Conservation (phyloP, 2,113 vertebrate genomes). For the Limanda limanda region DNA sequence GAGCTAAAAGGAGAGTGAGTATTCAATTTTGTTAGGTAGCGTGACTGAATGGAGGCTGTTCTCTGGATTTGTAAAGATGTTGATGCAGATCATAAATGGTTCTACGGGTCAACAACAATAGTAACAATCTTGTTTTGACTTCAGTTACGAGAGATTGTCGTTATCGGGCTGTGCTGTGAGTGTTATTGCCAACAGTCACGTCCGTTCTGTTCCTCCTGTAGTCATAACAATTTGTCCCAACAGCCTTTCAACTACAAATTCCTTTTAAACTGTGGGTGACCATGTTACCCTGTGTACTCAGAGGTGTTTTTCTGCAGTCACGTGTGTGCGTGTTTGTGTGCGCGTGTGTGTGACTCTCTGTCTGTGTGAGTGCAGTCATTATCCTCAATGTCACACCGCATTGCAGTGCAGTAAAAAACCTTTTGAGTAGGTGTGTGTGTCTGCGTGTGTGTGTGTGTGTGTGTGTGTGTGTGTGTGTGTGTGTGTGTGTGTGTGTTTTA, state of each 20-base stretch:
- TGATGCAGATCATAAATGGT: no score
- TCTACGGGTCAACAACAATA: no score
- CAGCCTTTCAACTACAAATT: neutral
- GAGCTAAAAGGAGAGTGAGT: no score
- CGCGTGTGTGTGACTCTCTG: slow-evolving; percentile 1
- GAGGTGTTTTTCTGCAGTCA: slow-evolving; percentile 40
- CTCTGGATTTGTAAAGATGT: no score
- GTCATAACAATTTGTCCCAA: neutral
- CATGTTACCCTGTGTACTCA: slow-evolving; percentile 36
- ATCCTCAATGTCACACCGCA: slow-evolving; percentile 73
- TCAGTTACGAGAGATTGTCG: no score
- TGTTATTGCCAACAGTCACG: neutral
- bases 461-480: slow-evolving; percentile 10
- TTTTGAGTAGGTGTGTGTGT: slow-evolving; percentile 12
- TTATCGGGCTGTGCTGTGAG: neutral
- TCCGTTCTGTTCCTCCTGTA: neutral
- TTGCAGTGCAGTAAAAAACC: slow-evolving; percentile 72
- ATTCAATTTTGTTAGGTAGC: no score
- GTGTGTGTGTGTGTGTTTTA: neutral
- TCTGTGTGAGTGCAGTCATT: slow-evolving; percentile 41
- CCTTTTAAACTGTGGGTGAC: neutral
- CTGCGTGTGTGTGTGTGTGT: slow-evolving; percentile 1
- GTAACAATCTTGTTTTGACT: no score
- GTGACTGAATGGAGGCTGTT: no score
- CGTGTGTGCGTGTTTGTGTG: slow-evolving; percentile 26